Conservation (phyloP, 2,888 invertebrate species). For the Pollenia labialis region DNA sequence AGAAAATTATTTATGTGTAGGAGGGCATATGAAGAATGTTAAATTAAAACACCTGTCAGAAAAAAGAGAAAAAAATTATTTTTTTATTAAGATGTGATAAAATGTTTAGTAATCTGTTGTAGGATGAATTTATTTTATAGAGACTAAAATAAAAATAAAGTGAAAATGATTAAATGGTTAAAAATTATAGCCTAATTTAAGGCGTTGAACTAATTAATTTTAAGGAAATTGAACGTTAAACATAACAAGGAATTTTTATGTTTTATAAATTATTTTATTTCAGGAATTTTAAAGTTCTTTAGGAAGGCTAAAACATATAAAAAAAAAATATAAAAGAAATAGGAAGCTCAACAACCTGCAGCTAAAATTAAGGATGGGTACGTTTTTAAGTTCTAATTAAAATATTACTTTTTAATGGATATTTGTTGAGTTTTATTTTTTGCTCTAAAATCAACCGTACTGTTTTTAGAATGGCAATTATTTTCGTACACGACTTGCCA, state of each 20-base stretch:
- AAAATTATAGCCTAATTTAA: neutral
- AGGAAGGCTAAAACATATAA: too few relatives aligned
- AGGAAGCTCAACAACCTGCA: too few relatives aligned
- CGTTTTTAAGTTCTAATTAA: too few relatives aligned
- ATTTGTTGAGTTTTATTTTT: too few relatives aligned
- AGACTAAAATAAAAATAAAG: neutral
- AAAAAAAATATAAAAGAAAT: too few relatives aligned
- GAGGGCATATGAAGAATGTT: conserved; percentile 24
- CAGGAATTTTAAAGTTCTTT: too few relatives aligned
- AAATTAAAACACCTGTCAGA: conserved; percentile 61
- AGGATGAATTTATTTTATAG: conserved; percentile 29
- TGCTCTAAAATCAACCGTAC: too few relatives aligned
- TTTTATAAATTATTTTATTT: too few relatives aligned
- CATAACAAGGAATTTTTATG: neutral
- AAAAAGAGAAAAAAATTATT: conserved; percentile 42
- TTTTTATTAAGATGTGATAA: conserved; percentile 44
- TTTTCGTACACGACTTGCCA: too few relatives aligned
- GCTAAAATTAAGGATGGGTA: too few relatives aligned
- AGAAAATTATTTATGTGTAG: conserved; percentile 2
- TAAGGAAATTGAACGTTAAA: neutral
- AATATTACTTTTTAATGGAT: too few relatives aligned
- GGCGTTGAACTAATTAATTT: neutral
- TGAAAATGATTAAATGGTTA: neutral
- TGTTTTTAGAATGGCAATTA: too few relatives aligned
- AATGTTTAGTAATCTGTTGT: conserved; percentile 35